phyloP scores from a whole-genome alignment of 2,797 vertebrate species.

The Fistularia tabacaria region DNA sequence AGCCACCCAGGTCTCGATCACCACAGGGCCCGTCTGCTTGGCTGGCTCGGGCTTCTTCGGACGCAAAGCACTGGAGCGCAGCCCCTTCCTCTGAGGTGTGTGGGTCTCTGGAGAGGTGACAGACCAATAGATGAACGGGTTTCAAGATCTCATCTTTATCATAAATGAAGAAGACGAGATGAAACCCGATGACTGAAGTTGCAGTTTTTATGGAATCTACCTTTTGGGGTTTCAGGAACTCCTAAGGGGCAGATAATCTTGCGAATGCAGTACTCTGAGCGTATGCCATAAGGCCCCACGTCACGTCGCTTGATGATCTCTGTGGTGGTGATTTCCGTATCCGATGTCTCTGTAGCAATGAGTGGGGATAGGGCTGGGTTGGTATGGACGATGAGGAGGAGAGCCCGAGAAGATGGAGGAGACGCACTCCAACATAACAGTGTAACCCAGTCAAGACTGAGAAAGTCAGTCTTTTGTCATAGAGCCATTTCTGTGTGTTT shows the following conservation, averaged over 20 bases:
- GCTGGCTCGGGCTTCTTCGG: conserved; percentile 95
- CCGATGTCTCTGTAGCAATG: conserved; percentile 88
- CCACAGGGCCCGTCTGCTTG: conserved; percentile 94
- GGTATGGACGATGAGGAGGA: conserved; percentile 61
- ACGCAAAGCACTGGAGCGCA: conserved; percentile 94
- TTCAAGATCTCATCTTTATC: neutral
- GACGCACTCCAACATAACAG: conserved; percentile 50
- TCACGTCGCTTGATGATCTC: conserved; percentile 98
- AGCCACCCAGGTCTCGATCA: conserved; percentile 95
- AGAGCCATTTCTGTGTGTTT: neutral
- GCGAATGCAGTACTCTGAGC: conserved; percentile 95
- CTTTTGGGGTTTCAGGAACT: conserved; percentile 93
- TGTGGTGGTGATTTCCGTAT: conserved; percentile 96
- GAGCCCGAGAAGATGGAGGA: conserved; percentile 60
- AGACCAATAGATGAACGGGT: neutral
- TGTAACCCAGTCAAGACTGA: conserved; percentile 19
- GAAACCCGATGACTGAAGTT: no score
- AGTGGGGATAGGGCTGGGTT: conserved; percentile 71
- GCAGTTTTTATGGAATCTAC: conserved; percentile 60
- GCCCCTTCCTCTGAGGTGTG: conserved; percentile 95
- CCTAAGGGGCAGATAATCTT: conserved; percentile 98
- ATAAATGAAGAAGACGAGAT: neutral
- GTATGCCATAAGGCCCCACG: conserved; percentile 91
- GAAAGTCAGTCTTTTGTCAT: neutral
- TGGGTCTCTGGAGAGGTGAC: conserved; percentile 83